Conservation (phyloP, 2,113 vertebrate genomes). For the Cephalopholis sonnerati region DNA sequence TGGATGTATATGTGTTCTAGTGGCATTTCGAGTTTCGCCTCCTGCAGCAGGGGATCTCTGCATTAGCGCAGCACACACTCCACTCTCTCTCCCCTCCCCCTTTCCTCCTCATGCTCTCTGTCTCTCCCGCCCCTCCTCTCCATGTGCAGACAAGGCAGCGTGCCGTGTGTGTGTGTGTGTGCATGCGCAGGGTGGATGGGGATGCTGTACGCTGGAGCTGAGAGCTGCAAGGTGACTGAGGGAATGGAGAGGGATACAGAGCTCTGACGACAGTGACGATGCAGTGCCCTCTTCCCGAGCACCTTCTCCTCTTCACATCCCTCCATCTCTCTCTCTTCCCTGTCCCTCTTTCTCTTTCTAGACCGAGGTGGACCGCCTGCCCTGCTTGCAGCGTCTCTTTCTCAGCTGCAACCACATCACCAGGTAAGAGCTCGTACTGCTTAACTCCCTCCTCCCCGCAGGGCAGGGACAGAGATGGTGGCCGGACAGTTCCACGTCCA, state of each 20-base stretch:
- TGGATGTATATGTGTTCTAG: conserved; percentile 46
- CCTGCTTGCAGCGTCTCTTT: conserved; percentile 94
- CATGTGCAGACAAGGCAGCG: conserved; percentile 76
- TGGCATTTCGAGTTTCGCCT: conserved; percentile 75
- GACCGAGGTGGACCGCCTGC: conserved; percentile 96
- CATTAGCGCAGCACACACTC: conserved; percentile 83
- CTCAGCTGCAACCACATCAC: conserved; percentile 98
- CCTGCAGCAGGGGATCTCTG: conserved; percentile 86
- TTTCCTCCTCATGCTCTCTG: conserved; percentile 44
- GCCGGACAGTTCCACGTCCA: conserved; percentile 52
- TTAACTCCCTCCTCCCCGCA: conserved; percentile 74
- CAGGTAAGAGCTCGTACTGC: conserved; percentile 88
- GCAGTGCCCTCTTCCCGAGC: conserved; percentile 60
- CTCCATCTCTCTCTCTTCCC: conserved; percentile 69
- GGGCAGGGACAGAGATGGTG: conserved; percentile 52
- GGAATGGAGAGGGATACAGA: conserved; percentile 78
- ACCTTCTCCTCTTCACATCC: conserved; percentile 66
- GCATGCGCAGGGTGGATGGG: conserved; percentile 82
- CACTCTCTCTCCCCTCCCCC: conserved; percentile 72
- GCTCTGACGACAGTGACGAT: conserved; percentile 75
- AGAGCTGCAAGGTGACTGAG: conserved; percentile 86
- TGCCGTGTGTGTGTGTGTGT: conserved; percentile 68
- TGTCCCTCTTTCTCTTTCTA: conserved; percentile 80
- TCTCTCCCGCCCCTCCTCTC: conserved; percentile 71
- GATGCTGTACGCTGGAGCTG: conserved; percentile 81